phyloP scores from a whole-genome alignment of 2,113 vertebrate species.

The Tragelaphus strepsiceros region DNA sequence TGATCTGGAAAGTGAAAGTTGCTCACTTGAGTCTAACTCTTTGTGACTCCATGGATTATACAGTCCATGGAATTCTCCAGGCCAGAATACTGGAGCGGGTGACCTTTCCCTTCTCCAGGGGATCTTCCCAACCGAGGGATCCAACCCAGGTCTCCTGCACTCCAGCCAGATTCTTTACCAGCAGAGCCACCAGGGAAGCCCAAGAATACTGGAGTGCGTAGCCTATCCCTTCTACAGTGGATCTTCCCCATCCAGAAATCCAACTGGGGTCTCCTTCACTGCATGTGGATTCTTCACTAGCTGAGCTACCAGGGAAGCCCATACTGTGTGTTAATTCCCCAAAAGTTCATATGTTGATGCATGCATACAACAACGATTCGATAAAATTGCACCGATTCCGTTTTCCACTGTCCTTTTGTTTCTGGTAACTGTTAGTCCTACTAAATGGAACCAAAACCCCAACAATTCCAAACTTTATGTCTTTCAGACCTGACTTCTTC shows the following conservation, averaged over 20 bases:
- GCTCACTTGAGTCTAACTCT: fast-evolving
- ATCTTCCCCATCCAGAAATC: neutral
- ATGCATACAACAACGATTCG: neutral
- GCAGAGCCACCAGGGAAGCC: neutral
- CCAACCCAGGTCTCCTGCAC: neutral
- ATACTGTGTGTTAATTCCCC: neutral
- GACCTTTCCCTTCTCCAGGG: neutral
- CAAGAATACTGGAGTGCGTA: neutral
- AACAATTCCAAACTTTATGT: neutral
- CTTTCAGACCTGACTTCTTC: neutral
- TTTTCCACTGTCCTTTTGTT: neutral
- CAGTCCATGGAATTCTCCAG: neutral
- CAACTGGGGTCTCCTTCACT: neutral
- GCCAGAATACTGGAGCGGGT: neutral
- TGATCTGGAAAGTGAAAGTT: neutral
- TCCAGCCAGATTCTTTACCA: neutral
- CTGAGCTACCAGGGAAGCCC: neutral
- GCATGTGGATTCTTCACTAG: neutral
- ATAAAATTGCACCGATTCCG: neutral
- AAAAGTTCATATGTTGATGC: neutral
- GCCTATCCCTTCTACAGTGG: neutral
- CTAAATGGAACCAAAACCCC: neutral
- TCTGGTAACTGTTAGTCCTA: neutral
- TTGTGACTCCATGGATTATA: neutral
- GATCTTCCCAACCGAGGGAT: neutral